phyloP scores from a whole-genome alignment of 2,113 vertebrate genomes.

The Pionites leucogaster region DNA sequence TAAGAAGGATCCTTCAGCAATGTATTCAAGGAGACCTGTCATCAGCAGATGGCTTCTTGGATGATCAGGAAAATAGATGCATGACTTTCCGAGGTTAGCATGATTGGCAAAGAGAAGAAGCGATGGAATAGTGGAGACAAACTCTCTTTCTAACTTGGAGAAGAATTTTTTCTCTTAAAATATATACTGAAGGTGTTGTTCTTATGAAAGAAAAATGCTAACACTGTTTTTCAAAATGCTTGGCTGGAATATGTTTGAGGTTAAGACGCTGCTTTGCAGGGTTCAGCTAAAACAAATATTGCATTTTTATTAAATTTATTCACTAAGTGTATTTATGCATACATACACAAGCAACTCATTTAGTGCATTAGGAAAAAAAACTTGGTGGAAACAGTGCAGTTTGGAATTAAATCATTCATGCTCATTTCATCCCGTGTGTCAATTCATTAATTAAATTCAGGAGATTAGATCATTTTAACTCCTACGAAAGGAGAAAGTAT shows the following conservation, averaged over 20 bases:
- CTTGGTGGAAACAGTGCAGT: not conserved
- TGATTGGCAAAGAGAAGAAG: not conserved
- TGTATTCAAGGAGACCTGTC: not conserved
- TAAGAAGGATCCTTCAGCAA: not conserved
- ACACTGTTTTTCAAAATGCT: not conserved
- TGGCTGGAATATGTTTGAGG: not conserved
- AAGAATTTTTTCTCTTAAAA: not conserved
- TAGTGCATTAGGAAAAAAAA: not conserved
- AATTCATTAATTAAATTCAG: not conserved
- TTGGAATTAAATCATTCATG: not conserved
- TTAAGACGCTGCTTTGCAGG: conserved; percentile 7
- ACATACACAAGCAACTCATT: not conserved
- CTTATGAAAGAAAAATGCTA: not conserved
- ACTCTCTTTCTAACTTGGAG: not conserved
- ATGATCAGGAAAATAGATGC: not conserved
- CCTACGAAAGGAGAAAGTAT: not conserved
- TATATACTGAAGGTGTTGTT: not conserved
- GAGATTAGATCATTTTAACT: not conserved
- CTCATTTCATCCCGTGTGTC: not conserved
- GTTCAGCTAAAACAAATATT: conserved; percentile 25
- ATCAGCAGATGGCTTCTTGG: not conserved
- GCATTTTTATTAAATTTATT: not conserved
- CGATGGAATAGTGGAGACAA: not conserved
- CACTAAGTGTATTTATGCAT: not conserved
- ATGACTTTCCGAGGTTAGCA: not conserved